Percentiles rank a stretch among this genome's conserved stretches.
Conservation (phyloP, 2,888 invertebrate species). For the Patella depressa region DNA sequence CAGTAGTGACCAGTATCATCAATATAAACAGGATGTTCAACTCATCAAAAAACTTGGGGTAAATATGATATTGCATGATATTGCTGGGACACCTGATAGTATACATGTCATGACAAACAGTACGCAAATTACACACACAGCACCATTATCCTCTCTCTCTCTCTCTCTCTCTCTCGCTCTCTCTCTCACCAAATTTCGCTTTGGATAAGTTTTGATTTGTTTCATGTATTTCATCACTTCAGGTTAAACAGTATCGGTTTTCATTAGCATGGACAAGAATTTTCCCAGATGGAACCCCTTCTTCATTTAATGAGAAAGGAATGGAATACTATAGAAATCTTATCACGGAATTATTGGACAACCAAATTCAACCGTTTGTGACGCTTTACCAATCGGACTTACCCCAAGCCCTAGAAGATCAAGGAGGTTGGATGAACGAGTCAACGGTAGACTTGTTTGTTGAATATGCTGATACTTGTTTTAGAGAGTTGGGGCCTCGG, state of each 20-base stretch:
- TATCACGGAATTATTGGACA: constrained; percentile 78
- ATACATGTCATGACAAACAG: too few species aligned
- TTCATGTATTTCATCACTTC: constrained; percentile 20
- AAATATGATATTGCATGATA: constrained; percentile 9
- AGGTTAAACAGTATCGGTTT: constrained; percentile 68
- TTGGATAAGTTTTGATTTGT: too few species aligned
- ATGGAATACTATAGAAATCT: constrained; percentile 83
- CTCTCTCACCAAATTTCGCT: background rate
- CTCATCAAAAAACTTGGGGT: constrained; percentile 75
- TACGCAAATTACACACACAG: too few species aligned
- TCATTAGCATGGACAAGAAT: constrained; percentile 81
- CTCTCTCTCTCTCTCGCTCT: too few species aligned
- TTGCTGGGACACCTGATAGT: too few species aligned
- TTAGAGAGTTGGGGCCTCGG: constrained; percentile 61
- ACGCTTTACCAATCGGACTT: constrained; percentile 74
- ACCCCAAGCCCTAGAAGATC: constrained; percentile 65
- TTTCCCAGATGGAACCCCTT: constrained; percentile 76
- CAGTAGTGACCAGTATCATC: constrained; percentile 80
- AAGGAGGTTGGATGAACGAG: constrained; percentile 68
- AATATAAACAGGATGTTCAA: constrained; percentile 76
- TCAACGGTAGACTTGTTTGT: constrained; percentile 54
- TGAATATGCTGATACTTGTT: constrained; percentile 65
- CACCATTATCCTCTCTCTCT: too few species aligned
- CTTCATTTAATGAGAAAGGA: constrained; percentile 78
- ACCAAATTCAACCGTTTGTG: constrained; percentile 75